These are phyloP conservation scores for Coilia nasus DNA, from an alignment of 2,797 vertebrate species.

Conservation along the genomic window DNA sequence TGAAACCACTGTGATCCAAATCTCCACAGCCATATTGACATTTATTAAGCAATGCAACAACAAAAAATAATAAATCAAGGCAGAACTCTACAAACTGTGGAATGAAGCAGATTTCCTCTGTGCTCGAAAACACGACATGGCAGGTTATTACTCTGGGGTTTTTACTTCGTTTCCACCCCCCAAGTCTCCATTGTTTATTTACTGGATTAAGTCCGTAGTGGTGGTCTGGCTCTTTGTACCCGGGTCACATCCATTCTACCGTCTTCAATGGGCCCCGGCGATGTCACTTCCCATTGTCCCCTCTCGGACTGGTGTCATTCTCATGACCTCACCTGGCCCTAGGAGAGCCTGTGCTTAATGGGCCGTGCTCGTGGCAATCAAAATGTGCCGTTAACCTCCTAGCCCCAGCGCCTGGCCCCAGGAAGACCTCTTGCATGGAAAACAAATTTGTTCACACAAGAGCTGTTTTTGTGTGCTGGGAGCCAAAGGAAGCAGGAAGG, in stretches of 20 bases:
- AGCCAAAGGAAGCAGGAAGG: constrained; percentile 37
- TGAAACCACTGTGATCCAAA: background rate
- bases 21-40: background rate
- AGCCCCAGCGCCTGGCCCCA: constrained; percentile 54
- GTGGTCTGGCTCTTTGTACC: constrained; percentile 59
- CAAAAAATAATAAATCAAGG: background rate
- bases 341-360: constrained; percentile 72
- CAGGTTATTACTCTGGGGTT: background rate
- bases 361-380: constrained; percentile 71
- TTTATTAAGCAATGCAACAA: background rate
- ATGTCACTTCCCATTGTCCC: constrained; percentile 56
- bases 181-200: constrained; percentile 56
- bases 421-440: constrained; percentile 35
- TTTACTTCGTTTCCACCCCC: too few species aligned
- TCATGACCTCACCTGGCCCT: constrained; percentile 76
- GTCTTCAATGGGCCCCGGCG: constrained; percentile 59
- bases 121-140: background rate
- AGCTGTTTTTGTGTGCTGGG: constrained; percentile 26
- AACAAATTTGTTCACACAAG: constrained; percentile 33
- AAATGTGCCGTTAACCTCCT: constrained; percentile 67
- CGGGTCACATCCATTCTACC: constrained; percentile 62
- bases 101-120: background rate
- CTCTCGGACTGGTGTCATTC: constrained; percentile 67
- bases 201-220: constrained; percentile 60
- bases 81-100: background rate